phyloP scores from a whole-genome alignment of 2,888 invertebrate species.

The Lasioglossum villosulum region DNA sequence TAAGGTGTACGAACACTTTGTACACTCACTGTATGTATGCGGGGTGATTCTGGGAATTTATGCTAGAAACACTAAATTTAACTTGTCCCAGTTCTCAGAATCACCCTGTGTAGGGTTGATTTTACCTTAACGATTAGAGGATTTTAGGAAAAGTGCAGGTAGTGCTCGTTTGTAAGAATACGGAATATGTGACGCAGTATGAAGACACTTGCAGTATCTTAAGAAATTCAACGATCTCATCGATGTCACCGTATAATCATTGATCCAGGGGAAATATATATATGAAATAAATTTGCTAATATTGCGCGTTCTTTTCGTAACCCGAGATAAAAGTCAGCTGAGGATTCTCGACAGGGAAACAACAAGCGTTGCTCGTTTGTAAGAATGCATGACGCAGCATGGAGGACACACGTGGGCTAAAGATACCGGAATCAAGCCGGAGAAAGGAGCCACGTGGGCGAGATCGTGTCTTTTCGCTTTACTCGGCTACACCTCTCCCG shows the following conservation, averaged over 20 bases:
- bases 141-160: background rate
- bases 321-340: background rate
- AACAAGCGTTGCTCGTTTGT: background rate
- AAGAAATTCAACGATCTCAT: constrained; percentile 88
- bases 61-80: too few relatives aligned
- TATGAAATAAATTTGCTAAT: background rate
- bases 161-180: constrained; percentile 20
- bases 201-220: constrained; percentile 89
- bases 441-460: constrained; percentile 63
- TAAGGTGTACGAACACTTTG: too few relatives aligned
- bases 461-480: constrained; percentile 35
- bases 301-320: background rate
- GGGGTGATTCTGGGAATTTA: background rate
- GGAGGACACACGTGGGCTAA: constrained; percentile 75
- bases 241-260: background rate
- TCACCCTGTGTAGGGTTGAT: background rate
- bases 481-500: constrained; percentile 24
- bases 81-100: too few relatives aligned
- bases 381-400: constrained; percentile 52
- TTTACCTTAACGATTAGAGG: background rate
- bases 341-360: background rate
- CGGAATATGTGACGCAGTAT: constrained; percentile 53
- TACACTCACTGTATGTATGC: too few relatives aligned
- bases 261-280: background rate
- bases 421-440: constrained; percentile 65